Evolutionary conservation across 2,113 vertebrate species (phyloP).

Genomic region (Dryoscopus gambensis): DNA sequence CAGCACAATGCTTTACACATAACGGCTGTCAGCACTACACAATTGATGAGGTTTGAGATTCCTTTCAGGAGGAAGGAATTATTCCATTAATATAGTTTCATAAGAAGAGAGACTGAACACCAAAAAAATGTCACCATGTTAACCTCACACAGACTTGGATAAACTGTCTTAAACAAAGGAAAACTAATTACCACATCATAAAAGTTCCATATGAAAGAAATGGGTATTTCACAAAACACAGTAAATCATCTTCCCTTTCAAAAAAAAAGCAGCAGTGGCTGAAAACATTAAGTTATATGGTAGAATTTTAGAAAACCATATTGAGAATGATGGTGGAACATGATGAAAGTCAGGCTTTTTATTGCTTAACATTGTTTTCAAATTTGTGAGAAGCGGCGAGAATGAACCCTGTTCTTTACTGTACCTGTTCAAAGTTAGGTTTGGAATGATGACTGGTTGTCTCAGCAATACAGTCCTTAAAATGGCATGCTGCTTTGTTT

Average conservation of each 20-base stretch:
- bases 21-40: background rate
- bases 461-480: background rate
- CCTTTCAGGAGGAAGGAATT: background rate
- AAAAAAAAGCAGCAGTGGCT: background rate
- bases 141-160: background rate
- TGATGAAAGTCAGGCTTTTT: background rate
- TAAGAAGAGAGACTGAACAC: background rate
- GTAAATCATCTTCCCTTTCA: background rate
- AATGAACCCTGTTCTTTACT: background rate
- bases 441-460: background rate
- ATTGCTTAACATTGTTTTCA: background rate
- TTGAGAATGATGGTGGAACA: background rate
- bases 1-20: background rate
- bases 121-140: background rate
- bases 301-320: background rate
- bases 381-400: background rate
- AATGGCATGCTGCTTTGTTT: background rate
- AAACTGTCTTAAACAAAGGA: background rate
- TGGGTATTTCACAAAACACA: background rate
- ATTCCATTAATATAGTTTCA: background rate
- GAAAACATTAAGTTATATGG: background rate
- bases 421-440: constrained; percentile 53
- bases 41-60: background rate
- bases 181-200: background rate
- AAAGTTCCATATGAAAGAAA: background rate